Conservation (phyloP, 2,888 invertebrate species). For the Calameuta filiformis region DNA sequence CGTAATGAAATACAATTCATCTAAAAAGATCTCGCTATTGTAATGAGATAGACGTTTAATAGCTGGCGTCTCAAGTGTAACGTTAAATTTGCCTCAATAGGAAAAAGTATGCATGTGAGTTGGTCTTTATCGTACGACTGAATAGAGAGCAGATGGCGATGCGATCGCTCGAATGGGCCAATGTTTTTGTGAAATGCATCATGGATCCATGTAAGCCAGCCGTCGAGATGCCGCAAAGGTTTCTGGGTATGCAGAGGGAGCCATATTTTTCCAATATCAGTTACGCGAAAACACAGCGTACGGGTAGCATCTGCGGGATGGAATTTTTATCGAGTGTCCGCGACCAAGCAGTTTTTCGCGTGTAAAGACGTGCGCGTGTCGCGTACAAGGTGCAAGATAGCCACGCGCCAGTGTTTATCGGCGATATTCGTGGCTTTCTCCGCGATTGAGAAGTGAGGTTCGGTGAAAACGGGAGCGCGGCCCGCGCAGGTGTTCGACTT, state of each 20-base stretch:
- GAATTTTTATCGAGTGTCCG: constrained; percentile 36
- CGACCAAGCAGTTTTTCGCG: constrained; percentile 27
- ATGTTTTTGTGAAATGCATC: constrained; percentile 39
- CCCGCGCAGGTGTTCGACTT: constrained; percentile 48
- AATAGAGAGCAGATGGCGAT: constrained; percentile 19
- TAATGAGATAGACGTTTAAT: constrained; percentile 28
- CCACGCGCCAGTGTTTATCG: constrained; percentile 29
- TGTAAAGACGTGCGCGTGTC: constrained; percentile 24
- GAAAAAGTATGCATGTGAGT: constrained; percentile 3
- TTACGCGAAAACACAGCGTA: constrained; percentile 66
- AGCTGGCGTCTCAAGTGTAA: constrained; percentile 15
- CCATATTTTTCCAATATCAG: constrained; percentile 71
- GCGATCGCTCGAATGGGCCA: constrained; percentile 9
- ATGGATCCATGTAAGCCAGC: constrained; percentile 47
- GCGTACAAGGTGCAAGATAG: constrained; percentile 25
- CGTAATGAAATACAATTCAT: constrained; percentile 17
- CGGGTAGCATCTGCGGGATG: constrained; percentile 50
- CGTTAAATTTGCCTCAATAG: constrained; percentile 6
- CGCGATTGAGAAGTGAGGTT: constrained; percentile 37
- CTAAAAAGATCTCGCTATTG: neutral
- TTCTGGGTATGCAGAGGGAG: constrained; percentile 71
- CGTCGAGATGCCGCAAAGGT: constrained; percentile 65
- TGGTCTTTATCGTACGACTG: constrained; percentile 1
- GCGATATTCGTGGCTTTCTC: constrained; percentile 32
- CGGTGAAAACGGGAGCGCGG: constrained; percentile 46